phyloP scores from a whole-genome alignment of 1,140 invertebrate genomes.

The Matsumurasca onukii region DNA sequence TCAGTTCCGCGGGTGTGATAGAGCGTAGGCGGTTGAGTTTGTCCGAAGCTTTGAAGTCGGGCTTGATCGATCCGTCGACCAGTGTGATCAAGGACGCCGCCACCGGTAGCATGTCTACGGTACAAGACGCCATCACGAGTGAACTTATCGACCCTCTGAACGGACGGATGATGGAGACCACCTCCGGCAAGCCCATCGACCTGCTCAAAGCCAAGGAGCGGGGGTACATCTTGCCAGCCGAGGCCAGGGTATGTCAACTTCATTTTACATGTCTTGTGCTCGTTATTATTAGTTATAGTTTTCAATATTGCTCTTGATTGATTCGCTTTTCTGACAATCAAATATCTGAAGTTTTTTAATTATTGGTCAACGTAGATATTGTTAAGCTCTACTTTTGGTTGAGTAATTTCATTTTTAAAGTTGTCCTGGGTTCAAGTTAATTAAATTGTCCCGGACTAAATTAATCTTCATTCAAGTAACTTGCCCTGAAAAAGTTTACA shows the following conservation, averaged over 20 bases:
- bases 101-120: constrained; percentile 69
- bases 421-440: no score
- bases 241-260: constrained; percentile 83
- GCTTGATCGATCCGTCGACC: constrained; percentile 80
- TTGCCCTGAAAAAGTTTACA: no score
- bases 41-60: constrained; percentile 70
- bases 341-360: constrained; percentile 10
- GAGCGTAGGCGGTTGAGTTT: constrained; percentile 70
- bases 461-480: no score
- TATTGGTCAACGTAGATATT: not conserved
- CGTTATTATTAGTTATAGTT: constrained; percentile 12
- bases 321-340: not conserved
- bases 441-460: no score
- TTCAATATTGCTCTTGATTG: not conserved
- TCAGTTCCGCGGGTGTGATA: constrained; percentile 64
- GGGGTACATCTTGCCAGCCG: constrained; percentile 83
- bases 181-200: constrained; percentile 69
- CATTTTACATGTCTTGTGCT: not conserved
- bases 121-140: constrained; percentile 75
- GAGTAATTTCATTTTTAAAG: no score
- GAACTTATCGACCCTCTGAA: constrained; percentile 72
- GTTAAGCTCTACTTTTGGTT: no score
- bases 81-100: constrained; percentile 80
- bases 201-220: constrained; percentile 84
- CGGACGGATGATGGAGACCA: constrained; percentile 67